These are phyloP conservation scores for Ernsta delagoae DNA, from an alignment of 2,888 invertebrate genomes.

Conservation along the genomic window DNA sequence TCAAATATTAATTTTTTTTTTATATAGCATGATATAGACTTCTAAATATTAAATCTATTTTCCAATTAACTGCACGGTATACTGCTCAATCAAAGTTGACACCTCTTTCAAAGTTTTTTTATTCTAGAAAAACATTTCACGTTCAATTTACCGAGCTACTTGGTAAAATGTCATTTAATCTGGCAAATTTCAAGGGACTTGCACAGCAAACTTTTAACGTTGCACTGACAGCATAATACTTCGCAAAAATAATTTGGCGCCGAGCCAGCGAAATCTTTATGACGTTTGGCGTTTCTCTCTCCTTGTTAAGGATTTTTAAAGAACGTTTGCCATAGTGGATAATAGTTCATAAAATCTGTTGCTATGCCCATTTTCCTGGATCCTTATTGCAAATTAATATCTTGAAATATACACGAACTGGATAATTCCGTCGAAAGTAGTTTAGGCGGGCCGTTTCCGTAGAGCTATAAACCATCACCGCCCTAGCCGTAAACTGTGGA, in stretches of 20 bases:
- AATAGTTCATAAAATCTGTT: background rate
- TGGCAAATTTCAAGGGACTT: background rate
- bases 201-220: background rate
- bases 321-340: background rate
- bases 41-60: background rate
- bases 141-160: background rate
- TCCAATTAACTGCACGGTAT: background rate
- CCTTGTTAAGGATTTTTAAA: slow-evolving; percentile 23
- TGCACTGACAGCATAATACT: slow-evolving; percentile 12
- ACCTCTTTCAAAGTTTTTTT: background rate
- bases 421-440: slow-evolving; percentile 28
- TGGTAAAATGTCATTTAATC: background rate
- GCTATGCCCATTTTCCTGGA: background rate
- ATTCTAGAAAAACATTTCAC: background rate
- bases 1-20: no score
- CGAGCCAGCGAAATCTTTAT: slow-evolving; percentile 18
- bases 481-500: slow-evolving; percentile 47
- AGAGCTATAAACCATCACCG: slow-evolving; percentile 44
- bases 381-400: slow-evolving; percentile 9
- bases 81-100: no score
- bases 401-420: slow-evolving; percentile 17
- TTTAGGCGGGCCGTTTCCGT: slow-evolving; percentile 19
- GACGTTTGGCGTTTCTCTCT: background rate
- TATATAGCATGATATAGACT: no score
- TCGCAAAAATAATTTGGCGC: slow-evolving; percentile 26